A percentile compares a stretch with the other conserved stretches of the same genome.
Evolutionary conservation across 1,140 invertebrate species (phyloP).

Genomic region (Oryctes rhinoceros): DNA sequence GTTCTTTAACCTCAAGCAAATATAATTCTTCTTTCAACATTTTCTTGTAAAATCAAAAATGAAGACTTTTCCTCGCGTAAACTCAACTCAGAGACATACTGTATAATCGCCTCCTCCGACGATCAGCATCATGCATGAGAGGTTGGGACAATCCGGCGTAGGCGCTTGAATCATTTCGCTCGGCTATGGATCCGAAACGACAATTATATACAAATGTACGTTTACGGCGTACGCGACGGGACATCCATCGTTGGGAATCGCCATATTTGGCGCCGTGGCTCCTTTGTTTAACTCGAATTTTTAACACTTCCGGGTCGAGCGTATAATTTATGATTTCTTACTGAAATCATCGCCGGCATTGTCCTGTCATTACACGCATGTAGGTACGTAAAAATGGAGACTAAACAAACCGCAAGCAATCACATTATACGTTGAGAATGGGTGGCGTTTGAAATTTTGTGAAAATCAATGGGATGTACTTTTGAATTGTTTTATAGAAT

Average conservation of each 20-base stretch:
- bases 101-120: neutral
- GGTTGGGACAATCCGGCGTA: neutral
- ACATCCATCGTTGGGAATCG: neutral
- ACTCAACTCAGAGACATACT: too few relatives aligned
- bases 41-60: too few relatives aligned
- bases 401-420: neutral
- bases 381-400: neutral
- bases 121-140: slow-evolving; percentile 15
- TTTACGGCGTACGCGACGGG: neutral
- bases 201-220: slow-evolving; percentile 28
- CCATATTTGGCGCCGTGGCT: slow-evolving; percentile 23
- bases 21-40: too few relatives aligned
- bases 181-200: slow-evolving; percentile 6
- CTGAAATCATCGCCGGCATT: slow-evolving; percentile 13
- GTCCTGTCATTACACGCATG: neutral
- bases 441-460: too few relatives aligned
- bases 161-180: slow-evolving; percentile 17
- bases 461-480: too few relatives aligned
- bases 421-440: too few relatives aligned
- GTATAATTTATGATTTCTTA: slow-evolving; percentile 29
- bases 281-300: slow-evolving; percentile 33
- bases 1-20: too few relatives aligned
- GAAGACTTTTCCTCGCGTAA: too few relatives aligned
- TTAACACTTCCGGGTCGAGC: slow-evolving; percentile 29
- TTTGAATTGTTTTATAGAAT: too few relatives aligned